A percentile compares a stretch with the other conserved stretches of the same genome.
These are phyloP conservation scores for Lucilia cuprina DNA, from an alignment of 1,140 invertebrate genomes.

Conservation along the genomic window DNA sequence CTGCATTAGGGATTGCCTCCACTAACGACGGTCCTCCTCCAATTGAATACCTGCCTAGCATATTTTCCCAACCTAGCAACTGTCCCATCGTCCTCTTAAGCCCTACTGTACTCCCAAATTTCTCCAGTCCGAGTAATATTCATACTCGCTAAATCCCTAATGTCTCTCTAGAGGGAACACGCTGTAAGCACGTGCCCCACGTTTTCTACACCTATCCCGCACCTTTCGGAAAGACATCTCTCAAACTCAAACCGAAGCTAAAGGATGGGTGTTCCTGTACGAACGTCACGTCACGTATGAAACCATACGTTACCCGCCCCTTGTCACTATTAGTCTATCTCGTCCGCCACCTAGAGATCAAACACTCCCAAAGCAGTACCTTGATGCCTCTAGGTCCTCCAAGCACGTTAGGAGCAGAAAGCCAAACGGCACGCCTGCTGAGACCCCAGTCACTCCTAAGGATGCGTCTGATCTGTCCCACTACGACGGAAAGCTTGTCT, in stretches of 20 bases:
- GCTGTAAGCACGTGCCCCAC: background rate
- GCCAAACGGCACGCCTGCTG: constrained; percentile 19
- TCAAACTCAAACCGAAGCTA: background rate
- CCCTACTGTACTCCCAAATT: too few relatives aligned
- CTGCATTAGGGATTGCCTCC: too few relatives aligned
- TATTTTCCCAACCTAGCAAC: background rate
- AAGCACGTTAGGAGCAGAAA: constrained; percentile 29
- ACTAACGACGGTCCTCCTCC: background rate
- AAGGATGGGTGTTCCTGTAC: background rate
- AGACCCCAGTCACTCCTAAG: constrained; percentile 34
- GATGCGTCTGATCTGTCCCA: background rate
- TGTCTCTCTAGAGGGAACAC: too few relatives aligned
- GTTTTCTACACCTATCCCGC: background rate
- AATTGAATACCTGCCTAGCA: background rate
- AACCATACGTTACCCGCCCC: constrained; percentile 12
- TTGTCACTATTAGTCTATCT: background rate
- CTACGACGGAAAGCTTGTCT: too few relatives aligned
- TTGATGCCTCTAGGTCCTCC: constrained; percentile 16
- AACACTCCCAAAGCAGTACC: constrained; percentile 43
- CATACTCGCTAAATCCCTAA: too few relatives aligned
- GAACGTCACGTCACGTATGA: constrained; percentile 9
- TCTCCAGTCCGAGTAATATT: too few relatives aligned
- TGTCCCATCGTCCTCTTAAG: background rate
- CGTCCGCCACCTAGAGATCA: background rate
- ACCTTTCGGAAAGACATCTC: background rate